Evolutionary conservation across 2,888 invertebrate species (phyloP).

Genomic region (Melieria picta): DNA sequence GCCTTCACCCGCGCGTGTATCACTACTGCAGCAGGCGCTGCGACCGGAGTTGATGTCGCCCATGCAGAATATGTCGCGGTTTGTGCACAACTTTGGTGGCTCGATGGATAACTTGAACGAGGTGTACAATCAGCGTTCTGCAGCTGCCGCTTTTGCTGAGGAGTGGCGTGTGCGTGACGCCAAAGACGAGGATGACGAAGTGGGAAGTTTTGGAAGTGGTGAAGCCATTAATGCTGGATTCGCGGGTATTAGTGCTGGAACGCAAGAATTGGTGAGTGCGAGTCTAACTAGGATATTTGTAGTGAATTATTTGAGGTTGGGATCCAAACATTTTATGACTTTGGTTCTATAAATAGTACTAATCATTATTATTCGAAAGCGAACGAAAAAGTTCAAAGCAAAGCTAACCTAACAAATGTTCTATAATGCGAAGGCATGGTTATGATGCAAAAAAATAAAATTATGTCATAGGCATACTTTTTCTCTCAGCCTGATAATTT

Average conservation of each 20-base stretch:
- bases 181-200: not conserved
- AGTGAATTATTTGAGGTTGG: no score
- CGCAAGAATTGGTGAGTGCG: conserved; percentile 46
- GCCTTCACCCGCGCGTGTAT: conserved; percentile 10
- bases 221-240: conserved; percentile 32
- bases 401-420: no score
- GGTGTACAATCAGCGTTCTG: conserved; percentile 53
- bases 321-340: no score
- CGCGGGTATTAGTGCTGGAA: conserved; percentile 40
- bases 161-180: conserved; percentile 33
- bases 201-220: conserved; percentile 9
- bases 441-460: no score
- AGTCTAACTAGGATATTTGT: no score
- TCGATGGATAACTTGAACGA: conserved; percentile 61
- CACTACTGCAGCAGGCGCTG: conserved; percentile 43
- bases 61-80: conserved; percentile 63
- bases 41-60: conserved; percentile 60
- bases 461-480: no score
- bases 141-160: conserved; percentile 53
- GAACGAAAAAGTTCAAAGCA: no score
- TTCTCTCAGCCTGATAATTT: not conserved
- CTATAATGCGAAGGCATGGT: no score
- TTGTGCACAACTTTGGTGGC: conserved; percentile 64
- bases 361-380: no score
- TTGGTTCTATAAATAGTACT: no score